Percentiles rank a stretch among this genome's conserved stretches.
Conservation (phyloP, 2,797 vertebrate genomes). For the Manis crassicaudata region DNA sequence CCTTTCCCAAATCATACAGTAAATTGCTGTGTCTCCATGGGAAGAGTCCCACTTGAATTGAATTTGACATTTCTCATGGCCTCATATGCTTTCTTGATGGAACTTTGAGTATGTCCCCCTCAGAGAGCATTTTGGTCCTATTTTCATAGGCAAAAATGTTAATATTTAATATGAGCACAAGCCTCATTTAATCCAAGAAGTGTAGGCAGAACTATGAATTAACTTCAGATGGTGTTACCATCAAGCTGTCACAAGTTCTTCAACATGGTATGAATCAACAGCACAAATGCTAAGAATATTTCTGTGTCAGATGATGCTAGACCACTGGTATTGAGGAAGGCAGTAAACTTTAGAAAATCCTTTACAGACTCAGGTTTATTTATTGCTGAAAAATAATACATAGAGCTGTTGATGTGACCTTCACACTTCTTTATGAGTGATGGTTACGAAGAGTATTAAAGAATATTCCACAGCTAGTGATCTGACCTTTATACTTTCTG, state of each 20-base stretch:
- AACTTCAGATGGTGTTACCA: neutral
- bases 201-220: neutral
- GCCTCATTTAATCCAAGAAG: neutral
- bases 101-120: neutral
- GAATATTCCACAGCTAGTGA: conserved; percentile 29
- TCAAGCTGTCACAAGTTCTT: neutral
- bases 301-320: neutral
- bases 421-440: conserved; percentile 42
- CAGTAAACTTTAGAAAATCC: neutral
- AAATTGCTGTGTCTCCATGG: neutral
- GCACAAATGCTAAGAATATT: neutral
- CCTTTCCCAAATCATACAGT: neutral
- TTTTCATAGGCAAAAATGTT: neutral
- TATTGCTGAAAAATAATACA: conserved; percentile 20
- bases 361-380: neutral
- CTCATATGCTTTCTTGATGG: neutral
- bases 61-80: neutral
- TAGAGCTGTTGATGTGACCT: conserved; percentile 60
- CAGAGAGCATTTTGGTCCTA: neutral
- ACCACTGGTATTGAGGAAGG: fast-evolving
- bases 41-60: neutral
- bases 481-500: conserved; percentile 72
- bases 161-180: neutral
- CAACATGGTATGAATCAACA: neutral
- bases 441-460: conserved; percentile 62